These are phyloP conservation scores for Hartigia nigra DNA, from an alignment of 2,888 invertebrate species.

Conservation along the genomic window DNA sequence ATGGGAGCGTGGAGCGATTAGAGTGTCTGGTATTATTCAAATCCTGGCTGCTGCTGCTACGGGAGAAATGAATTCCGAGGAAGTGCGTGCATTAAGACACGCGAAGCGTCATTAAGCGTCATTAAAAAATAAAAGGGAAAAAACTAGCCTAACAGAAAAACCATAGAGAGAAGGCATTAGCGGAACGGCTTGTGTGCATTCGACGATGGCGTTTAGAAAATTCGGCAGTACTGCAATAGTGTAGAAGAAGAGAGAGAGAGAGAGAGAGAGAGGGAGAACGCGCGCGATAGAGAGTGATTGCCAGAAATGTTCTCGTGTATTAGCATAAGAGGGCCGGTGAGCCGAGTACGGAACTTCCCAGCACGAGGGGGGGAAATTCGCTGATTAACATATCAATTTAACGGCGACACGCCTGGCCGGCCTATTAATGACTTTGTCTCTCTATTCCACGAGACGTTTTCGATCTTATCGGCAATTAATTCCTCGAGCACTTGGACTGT, in stretches of 20 bases:
- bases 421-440: slow-evolving; percentile 10
- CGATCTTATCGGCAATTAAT: slow-evolving; percentile 55
- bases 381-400: background rate
- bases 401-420: background rate
- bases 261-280: too few relatives aligned
- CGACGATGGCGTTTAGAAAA: background rate
- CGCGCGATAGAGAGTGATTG: background rate
- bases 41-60: background rate
- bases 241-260: background rate
- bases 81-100: background rate
- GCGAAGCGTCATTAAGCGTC: slow-evolving; percentile 1
- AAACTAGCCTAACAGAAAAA: background rate
- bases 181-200: background rate
- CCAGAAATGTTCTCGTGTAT: background rate
- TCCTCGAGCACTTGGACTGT: slow-evolving; percentile 47
- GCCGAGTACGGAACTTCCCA: background rate
- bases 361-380: background rate
- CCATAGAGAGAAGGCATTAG: background rate
- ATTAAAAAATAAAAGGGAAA: background rate
- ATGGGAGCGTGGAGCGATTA: slow-evolving; percentile 2
- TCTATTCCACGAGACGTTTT: slow-evolving; percentile 39
- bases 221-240: background rate
- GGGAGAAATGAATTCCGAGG: background rate
- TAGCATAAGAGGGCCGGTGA: background rate
- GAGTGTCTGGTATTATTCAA: background rate